Conservation (phyloP, 2,888 invertebrate genomes). For the Tineola bisselliella region DNA sequence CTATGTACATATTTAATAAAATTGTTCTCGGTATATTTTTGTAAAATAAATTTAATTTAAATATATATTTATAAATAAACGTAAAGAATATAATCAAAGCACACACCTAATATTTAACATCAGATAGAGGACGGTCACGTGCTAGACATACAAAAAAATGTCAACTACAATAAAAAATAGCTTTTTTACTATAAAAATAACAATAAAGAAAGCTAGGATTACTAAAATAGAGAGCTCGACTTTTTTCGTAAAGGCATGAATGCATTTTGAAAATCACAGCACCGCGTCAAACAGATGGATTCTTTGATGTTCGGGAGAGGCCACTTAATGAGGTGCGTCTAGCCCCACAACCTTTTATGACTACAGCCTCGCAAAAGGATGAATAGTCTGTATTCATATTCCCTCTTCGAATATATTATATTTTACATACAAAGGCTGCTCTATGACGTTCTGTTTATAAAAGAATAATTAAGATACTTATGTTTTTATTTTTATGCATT, state of each 20-base stretch:
- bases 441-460: neutral
- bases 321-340: constrained; percentile 42
- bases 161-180: too few relatives aligned
- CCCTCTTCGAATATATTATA: neutral
- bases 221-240: neutral
- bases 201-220: neutral
- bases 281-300: constrained; percentile 14
- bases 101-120: too few relatives aligned
- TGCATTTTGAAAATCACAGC: neutral
- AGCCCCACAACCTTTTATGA: constrained; percentile 33
- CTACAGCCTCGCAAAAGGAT: constrained; percentile 27
- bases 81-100: too few relatives aligned
- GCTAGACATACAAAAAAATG: too few relatives aligned
- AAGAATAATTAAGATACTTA: neutral
- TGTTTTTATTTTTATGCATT: too few relatives aligned
- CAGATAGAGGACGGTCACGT: too few relatives aligned
- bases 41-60: too few relatives aligned
- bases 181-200: neutral
- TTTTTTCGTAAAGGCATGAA: neutral
- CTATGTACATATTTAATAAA: too few relatives aligned
- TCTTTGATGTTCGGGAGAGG: constrained; percentile 55
- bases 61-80: too few relatives aligned
- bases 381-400: neutral
- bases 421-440: neutral
- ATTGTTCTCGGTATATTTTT: too few relatives aligned